Base-by-base conservation (phyloP, 2,888 invertebrate species). In the Drosophila kokeensis region DNA sequence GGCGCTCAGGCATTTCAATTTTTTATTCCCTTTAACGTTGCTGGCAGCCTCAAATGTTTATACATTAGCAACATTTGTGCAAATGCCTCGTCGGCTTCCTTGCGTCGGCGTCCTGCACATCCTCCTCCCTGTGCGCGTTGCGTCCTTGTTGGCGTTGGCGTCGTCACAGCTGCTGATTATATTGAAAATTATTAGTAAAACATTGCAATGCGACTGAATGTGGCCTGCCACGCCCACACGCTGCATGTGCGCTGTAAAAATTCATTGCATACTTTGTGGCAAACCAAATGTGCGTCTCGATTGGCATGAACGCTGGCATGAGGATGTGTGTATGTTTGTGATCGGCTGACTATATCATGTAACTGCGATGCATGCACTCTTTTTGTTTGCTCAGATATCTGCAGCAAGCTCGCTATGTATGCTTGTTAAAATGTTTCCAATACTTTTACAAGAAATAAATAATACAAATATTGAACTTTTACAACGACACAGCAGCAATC, bases 31-130 rank as follows among this genome's bases (percentile, higher is more conserved):
- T 55, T 73, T 42, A 61, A 71, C 73, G 54, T 53, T 76, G 58
- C 63, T 57, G 52, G 50, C 57, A 55, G 69, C 69, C 75, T 71
- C 69, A 89, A 87, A 87, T 87, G 89, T 83, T 87, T 87, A 71
- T 89, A 89, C 87, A 89, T 87, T 87, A 87, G 89, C 76, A 87
- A 73, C 87, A 88, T 88, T 88, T 86, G 88, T 78, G 84, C 73
- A 69, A 81, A 74, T 78, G 81, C 64, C 27, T 54, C 62, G 50
- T 48, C 62, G 42, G 29, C 30, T 6, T 30, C 42, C 38, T 42
- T 30, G 30, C 30, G n/a, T n/a, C n/a, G n/a, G 54, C 68, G 52
- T 58, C 63, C 58, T 63, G 15, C 45, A 45, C 8, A 38, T n/a
- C 40, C 34, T 6, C 34, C 62, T 54, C 45, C 38, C 18, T 30